phyloP scores from a whole-genome alignment of 1,140 invertebrate genomes.

The Drosophila guanche region DNA sequence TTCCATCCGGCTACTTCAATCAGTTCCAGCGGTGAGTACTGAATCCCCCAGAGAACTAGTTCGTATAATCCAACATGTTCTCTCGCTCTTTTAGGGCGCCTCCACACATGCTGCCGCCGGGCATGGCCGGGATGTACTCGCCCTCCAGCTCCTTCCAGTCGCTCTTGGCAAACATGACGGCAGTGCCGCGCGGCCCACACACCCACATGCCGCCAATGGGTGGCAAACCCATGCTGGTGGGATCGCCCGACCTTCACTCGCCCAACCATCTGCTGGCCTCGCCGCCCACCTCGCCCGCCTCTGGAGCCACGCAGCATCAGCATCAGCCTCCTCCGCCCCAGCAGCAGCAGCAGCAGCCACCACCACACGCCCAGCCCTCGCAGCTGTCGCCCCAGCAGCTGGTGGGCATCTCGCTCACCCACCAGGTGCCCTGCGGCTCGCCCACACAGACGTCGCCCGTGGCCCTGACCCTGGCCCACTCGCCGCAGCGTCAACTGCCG shows the following conservation, averaged over 20 bases:
- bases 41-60: neutral
- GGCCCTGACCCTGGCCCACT: conserved; percentile 59
- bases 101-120: conserved; percentile 86
- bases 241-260: conserved; percentile 81
- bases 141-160: conserved; percentile 92
- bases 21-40: conserved; percentile 82
- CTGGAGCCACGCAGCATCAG: conserved; percentile 82
- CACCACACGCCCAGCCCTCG: conserved; percentile 37
- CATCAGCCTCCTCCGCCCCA: conserved; percentile 11
- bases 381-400: conserved; percentile 64
- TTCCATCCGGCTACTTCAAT: conserved; percentile 83
- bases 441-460: conserved; percentile 68
- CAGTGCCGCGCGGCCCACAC: conserved; percentile 85
- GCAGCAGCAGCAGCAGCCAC: conserved; percentile 37
- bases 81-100: conserved; percentile 84
- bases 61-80: neutral
- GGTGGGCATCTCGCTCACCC: conserved; percentile 68
- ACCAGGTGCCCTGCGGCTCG: conserved; percentile 55
- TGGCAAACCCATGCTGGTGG: conserved; percentile 74
- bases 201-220: conserved; percentile 79
- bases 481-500: conserved; percentile 57
- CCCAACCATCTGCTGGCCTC: conserved; percentile 83
- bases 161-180: conserved; percentile 91
- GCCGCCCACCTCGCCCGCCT: conserved; percentile 86
- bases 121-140: conserved; percentile 87